These are phyloP conservation scores for Diadromus collaris DNA, from an alignment of 2,888 invertebrate species.

Conservation along the genomic window DNA sequence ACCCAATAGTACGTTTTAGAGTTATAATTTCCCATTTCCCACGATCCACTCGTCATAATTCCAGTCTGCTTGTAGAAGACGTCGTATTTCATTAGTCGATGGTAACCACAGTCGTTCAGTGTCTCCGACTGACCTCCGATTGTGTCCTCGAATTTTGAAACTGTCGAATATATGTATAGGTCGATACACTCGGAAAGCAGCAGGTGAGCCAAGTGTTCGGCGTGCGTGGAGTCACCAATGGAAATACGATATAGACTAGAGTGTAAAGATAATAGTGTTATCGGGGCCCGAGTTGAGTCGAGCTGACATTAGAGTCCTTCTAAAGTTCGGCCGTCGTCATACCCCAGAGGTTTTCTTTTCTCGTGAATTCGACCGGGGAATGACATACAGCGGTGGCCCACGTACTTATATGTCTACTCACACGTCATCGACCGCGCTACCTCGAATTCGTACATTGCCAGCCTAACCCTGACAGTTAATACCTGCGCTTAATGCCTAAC, in stretches of 20 bases:
- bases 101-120: not conserved
- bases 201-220: constrained; percentile 10
- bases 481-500: constrained; percentile 28
- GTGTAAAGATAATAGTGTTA: not conserved
- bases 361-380: constrained; percentile 12
- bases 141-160: constrained; percentile 4
- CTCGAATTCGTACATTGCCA: constrained; percentile 60
- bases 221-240: constrained; percentile 6
- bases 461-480: constrained; percentile 61
- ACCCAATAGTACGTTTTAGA: not conserved
- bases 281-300: not conserved
- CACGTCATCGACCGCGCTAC: constrained; percentile 54
- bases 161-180: not conserved
- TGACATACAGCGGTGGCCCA: not conserved
- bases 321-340: constrained; percentile 24
- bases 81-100: not conserved
- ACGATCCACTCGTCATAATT: not conserved
- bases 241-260: constrained; percentile 1
- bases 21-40: not conserved
- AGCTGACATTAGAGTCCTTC: not conserved
- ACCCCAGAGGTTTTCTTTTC: not conserved
- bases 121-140: not conserved
- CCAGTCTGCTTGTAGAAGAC: not conserved
- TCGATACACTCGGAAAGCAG: not conserved
- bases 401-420: constrained; percentile 7